phyloP scores from a whole-genome alignment of 2,797 vertebrate species.

The Tangara arthus region DNA sequence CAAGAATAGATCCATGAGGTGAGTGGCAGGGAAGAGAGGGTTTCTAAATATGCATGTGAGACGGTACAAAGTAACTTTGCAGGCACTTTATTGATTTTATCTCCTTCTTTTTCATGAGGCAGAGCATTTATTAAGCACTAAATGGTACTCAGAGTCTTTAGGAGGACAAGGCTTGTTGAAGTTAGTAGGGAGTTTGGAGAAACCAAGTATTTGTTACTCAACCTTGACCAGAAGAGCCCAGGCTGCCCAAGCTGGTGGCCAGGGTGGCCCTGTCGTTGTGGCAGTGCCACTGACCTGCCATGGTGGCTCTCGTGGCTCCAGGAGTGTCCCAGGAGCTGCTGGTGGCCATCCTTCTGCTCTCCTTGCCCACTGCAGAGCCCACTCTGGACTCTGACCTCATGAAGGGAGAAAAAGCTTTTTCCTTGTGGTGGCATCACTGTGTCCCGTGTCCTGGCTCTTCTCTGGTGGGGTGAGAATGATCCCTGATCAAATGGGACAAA shows the following conservation, averaged over 20 bases:
- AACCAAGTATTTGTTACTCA: neutral
- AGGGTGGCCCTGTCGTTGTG: accelerated
- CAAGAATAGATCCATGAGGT: conserved; percentile 74
- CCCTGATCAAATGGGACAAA: neutral
- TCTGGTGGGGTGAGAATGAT: neutral
- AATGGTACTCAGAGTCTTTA: neutral
- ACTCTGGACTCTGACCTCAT: neutral
- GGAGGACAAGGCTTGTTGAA: neutral
- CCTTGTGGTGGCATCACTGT: neutral
- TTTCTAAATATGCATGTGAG: conserved; percentile 72
- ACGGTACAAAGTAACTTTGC: conserved; percentile 58
- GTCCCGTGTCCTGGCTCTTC: neutral
- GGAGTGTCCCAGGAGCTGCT: neutral
- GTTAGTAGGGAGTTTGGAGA: neutral
- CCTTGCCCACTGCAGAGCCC: neutral
- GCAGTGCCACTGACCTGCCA: neutral
- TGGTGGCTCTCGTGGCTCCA: neutral
- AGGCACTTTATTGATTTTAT: conserved; percentile 33
- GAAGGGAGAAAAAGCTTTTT: neutral
- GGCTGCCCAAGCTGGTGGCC: neutral
- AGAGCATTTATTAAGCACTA: neutral
- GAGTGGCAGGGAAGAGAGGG: conserved; percentile 62
- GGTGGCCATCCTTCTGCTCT: neutral
- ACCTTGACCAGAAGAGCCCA: neutral
- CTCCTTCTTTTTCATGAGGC: neutral